Evolutionary conservation across 2,888 invertebrate species (phyloP).

Genomic region (Phortica magna): DNA sequence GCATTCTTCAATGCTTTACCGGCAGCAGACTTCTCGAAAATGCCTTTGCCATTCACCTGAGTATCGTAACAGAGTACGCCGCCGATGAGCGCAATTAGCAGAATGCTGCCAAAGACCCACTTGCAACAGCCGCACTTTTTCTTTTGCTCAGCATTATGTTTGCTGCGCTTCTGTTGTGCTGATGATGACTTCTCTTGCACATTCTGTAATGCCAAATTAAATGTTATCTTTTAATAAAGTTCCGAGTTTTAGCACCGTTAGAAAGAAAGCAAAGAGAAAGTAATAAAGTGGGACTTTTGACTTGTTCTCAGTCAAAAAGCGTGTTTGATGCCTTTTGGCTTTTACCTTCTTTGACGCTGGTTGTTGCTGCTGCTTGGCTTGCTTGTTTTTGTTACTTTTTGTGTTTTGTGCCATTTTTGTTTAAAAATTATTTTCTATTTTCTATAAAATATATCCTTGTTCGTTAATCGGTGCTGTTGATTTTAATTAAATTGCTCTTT

Average conservation of each 20-base stretch:
- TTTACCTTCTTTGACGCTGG: slow-evolving; percentile 73
- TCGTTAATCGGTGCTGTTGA: slow-evolving; percentile 46
- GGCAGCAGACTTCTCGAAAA: slow-evolving; percentile 85
- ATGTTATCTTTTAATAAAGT: slow-evolving; percentile 24
- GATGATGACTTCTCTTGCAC: slow-evolving; percentile 70
- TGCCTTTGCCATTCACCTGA: slow-evolving; percentile 82
- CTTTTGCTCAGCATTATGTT: slow-evolving; percentile 62
- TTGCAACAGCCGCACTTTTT: slow-evolving; percentile 80
- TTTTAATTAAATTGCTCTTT: not conserved
- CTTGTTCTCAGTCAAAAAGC: too few species aligned
- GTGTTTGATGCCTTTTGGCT: not conserved
- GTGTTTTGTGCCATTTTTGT: slow-evolving; percentile 76
- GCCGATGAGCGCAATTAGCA: slow-evolving; percentile 81
- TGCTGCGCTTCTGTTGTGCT: slow-evolving; percentile 74
- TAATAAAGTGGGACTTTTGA: too few species aligned
- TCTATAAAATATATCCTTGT: slow-evolving; percentile 7
- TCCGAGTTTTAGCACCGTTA: too few species aligned
- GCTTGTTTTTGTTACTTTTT: slow-evolving; percentile 77
- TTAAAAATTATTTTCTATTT: slow-evolving; percentile 47
- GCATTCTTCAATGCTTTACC: slow-evolving; percentile 83
- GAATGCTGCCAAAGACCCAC: slow-evolving; percentile 83
- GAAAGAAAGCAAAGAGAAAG: too few species aligned
- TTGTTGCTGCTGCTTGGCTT: slow-evolving; percentile 71
- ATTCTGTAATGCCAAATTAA: slow-evolving; percentile 50
- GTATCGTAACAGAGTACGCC: slow-evolving; percentile 84